Evolutionary conservation across 2,113 vertebrate species (phyloP).

Genomic region (Rhabdomys dilectus): DNA sequence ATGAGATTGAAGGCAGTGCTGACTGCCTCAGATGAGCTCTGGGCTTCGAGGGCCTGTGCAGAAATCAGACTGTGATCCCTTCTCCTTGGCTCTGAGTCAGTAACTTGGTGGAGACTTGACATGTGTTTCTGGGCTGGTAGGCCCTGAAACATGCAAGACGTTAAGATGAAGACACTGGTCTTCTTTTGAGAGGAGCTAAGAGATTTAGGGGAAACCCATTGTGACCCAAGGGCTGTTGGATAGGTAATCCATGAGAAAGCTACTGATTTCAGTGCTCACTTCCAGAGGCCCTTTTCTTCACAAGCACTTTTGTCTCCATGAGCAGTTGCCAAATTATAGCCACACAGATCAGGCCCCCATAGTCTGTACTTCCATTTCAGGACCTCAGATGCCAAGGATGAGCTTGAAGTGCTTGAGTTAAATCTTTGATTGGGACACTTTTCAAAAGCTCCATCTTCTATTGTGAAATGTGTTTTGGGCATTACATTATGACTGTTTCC

Average conservation of each 20-base stretch:
- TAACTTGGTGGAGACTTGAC: neutral
- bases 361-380: neutral
- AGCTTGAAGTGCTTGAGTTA: neutral
- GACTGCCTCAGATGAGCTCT: neutral
- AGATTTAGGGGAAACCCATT: neutral
- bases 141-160: neutral
- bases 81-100: slow-evolving; percentile 23
- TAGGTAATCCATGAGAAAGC: neutral
- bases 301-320: neutral
- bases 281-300: neutral
- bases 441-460: neutral
- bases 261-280: neutral
- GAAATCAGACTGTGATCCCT: neutral
- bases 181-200: neutral
- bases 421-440: neutral
- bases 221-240: neutral
- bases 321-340: neutral
- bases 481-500: neutral
- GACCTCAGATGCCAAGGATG: neutral
- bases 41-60: neutral
- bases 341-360: neutral
- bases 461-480: neutral
- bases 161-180: neutral
- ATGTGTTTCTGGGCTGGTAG: neutral
- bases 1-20: slow-evolving; percentile 1